phyloP scores from a whole-genome alignment of 64 coral and sea anemone species.

The Actinia tenebrosa region DNA sequence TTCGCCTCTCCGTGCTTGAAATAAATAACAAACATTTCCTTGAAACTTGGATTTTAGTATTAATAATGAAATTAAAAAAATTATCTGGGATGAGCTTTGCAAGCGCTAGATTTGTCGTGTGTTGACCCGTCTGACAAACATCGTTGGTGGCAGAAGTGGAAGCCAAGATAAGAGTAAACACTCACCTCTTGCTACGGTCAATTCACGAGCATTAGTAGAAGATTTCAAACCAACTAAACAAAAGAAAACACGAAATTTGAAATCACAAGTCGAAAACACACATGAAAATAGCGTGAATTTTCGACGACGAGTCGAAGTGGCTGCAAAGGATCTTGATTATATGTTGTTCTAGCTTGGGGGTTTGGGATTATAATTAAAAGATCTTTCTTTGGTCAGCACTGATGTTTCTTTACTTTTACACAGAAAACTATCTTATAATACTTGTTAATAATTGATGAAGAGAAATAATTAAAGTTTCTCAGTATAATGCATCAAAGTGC shows the following conservation, averaged over 20 bases:
- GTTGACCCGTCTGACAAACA: background rate
- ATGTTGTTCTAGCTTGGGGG: background rate
- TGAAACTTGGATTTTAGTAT: background rate
- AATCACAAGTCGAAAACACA: background rate
- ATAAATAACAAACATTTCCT: background rate
- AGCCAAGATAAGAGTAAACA: background rate
- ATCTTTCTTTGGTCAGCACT: background rate
- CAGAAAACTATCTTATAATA: conserved; percentile 8
- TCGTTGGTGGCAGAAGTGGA: background rate
- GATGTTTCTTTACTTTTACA: conserved; percentile 7
- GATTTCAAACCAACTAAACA: background rate
- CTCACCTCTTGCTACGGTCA: background rate
- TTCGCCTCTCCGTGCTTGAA: background rate
- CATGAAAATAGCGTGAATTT: background rate
- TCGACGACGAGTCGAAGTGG: background rate
- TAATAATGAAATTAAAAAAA: background rate
- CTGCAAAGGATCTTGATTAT: background rate
- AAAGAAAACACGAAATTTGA: background rate
- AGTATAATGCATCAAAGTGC: conserved; percentile 13
- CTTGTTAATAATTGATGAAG: conserved; percentile 17
- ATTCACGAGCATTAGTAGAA: background rate
- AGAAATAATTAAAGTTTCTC: conserved; percentile 16
- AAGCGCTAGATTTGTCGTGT: background rate
- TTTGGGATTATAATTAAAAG: background rate
- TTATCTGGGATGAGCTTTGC: background rate